A percentile compares a stretch with the other conserved stretches of the same genome.
Evolutionary conservation across 1,140 invertebrate species (phyloP).

Genomic region (Aphaenogaster floridana): DNA sequence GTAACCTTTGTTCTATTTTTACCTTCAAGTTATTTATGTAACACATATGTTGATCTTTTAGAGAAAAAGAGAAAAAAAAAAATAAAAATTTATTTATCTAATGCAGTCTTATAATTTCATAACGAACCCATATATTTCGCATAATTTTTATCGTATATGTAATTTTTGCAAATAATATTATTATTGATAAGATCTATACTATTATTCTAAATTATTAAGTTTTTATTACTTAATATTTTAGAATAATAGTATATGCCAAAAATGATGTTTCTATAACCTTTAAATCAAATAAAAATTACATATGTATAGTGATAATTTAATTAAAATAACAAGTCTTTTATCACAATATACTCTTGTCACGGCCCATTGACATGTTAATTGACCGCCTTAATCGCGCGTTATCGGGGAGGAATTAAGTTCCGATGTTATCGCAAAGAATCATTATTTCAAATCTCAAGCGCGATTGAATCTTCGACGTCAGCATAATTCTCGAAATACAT

Average conservation of each 20-base stretch:
- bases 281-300: neutral
- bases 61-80: neutral
- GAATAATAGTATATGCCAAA: too few relatives aligned
- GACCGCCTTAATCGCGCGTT: neutral
- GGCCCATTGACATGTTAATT: constrained; percentile 17
- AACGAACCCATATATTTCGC: neutral
- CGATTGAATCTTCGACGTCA: constrained; percentile 26
- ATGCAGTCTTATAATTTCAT: neutral
- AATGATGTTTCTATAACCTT: neutral
- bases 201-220: neutral
- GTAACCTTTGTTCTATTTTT: neutral
- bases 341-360: constrained; percentile 14
- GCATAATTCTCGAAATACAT: constrained; percentile 6
- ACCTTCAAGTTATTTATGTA: neutral
- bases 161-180: neutral
- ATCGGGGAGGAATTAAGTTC: constrained; percentile 34
- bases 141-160: neutral
- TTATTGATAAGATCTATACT: neutral
- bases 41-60: neutral
- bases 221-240: too few relatives aligned
- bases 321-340: neutral
- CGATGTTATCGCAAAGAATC: constrained; percentile 11
- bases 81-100: neutral
- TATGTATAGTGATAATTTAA: too few relatives aligned
- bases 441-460: constrained; percentile 14